Evolutionary conservation across 2,888 invertebrate genomes (phyloP).

Genomic region (Drosophila picticornis): DNA sequence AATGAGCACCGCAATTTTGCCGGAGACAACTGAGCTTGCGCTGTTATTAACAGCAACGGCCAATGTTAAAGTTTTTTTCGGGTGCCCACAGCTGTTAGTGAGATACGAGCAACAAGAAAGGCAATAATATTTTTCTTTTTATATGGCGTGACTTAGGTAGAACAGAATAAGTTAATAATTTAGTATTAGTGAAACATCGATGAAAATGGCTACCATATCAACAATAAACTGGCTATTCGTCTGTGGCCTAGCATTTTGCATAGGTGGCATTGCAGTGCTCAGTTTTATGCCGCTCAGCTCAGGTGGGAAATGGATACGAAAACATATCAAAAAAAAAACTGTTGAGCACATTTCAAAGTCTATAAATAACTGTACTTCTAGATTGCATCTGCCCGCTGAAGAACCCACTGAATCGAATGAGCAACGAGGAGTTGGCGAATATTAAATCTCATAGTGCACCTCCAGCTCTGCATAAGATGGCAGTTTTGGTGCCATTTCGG

Average conservation of each 20-base stretch:
- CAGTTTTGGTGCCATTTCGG: slow-evolving; percentile 96
- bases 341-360: not conserved
- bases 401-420: slow-evolving; percentile 50
- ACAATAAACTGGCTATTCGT: slow-evolving; percentile 82
- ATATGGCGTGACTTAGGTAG: slow-evolving; percentile 45
- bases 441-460: slow-evolving; percentile 16
- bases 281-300: slow-evolving; percentile 83
- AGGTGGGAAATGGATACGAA: slow-evolving; percentile 57
- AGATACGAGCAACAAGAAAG: slow-evolving; percentile 4
- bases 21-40: not conserved
- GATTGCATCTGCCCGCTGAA: slow-evolving; percentile 77
- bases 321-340: slow-evolving; percentile 3
- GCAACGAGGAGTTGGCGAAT: slow-evolving; percentile 3
- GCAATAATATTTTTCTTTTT: slow-evolving; percentile 25
- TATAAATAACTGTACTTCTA: slow-evolving; percentile 30
- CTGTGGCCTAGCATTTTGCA: slow-evolving; percentile 80
- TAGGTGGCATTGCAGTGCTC: slow-evolving; percentile 81
- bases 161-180: slow-evolving; percentile 20
- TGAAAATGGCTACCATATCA: slow-evolving; percentile 73
- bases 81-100: slow-evolving; percentile 6
- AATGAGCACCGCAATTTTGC: not conserved
- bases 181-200: slow-evolving; percentile 43
- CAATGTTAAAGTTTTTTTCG: not conserved
- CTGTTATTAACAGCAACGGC: slow-evolving; percentile 4
- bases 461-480: slow-evolving; percentile 87